These are phyloP conservation scores for Apamea monoglypha DNA, from an alignment of 2,888 invertebrate species.

Conservation along the genomic window DNA sequence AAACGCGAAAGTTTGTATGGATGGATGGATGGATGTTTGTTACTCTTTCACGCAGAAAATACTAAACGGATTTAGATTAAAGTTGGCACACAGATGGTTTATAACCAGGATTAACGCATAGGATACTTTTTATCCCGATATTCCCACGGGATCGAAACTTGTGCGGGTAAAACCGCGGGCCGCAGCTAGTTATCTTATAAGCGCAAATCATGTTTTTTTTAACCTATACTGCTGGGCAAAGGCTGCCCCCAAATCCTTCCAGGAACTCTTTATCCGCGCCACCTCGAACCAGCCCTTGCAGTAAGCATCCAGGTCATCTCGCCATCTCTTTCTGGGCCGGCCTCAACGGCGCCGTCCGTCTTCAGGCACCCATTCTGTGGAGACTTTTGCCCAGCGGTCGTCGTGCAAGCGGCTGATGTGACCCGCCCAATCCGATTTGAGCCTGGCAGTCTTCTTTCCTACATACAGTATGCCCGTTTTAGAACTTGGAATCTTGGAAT, in stretches of 20 bases:
- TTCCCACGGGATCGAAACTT: no score
- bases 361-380: not conserved
- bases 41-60: no score
- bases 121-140: no score
- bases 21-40: no score
- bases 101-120: no score
- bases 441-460: not conserved
- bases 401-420: not conserved
- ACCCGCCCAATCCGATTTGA: not conserved
- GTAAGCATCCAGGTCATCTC: not conserved
- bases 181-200: not conserved
- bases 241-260: not conserved
- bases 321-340: not conserved
- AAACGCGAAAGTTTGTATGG: no score
- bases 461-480: not conserved
- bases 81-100: no score
- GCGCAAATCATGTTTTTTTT: not conserved
- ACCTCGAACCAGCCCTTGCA: not conserved
- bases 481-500: not conserved
- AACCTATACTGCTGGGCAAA: not conserved
- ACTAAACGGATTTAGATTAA: no score
- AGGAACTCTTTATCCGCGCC: not conserved
- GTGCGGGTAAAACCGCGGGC: no score
- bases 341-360: not conserved
- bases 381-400: not conserved